Evolutionary conservation across 2,797 vertebrate species (phyloP), one percentile per base, ranked within the genome.

Genomic region (Tenualosa thibaudeaui): DNA sequence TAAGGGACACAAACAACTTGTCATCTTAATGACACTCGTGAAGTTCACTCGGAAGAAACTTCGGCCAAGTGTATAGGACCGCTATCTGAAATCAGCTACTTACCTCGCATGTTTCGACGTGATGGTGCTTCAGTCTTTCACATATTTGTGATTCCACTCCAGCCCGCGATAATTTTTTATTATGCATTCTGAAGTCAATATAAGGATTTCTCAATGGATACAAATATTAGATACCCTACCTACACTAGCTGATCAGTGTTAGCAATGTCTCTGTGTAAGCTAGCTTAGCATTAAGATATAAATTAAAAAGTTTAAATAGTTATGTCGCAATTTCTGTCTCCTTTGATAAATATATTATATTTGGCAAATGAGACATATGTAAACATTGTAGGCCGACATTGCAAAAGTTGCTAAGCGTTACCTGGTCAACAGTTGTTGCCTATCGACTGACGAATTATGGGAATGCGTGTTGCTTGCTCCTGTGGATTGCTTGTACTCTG

Each of bases 31-130:
- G 15, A 43, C 26, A 31, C 24, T 65, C 8, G 24, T 65, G 62
- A 65, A 13, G 31, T 0, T 31, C 31, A 31, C 31, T 31, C 31
- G 31, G 31, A 31, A 31, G 31, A 31, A 49, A 49, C 46, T 49
- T 49, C 46, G 31, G 31, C 7, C n/a, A n/a, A n/a, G 2, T 49
- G 46, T 49, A 49, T 49, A 4, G 4, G 4, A 49, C 46, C 46
- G 7, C 46, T 49, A 31, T 31, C 31, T 31, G n/a, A n/a, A n/a
- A n/a, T 50, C 50, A 5, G 9, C 3, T 8, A 10, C 87, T 93
- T 91, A 96, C 96, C 95, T 91, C 92, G 88, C 96, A 96, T 24
- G 93, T 96, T 86, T 91, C 89, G 84, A 96, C 93, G 65, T 95
- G 95, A 89, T 95, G 90, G 78, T 93, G 94, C 86, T 89, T 92